Percentiles rank a stretch among this genome's conserved stretches.
Evolutionary conservation across 2,113 vertebrate species (phyloP).

Genomic region (Probosciger aterrimus): DNA sequence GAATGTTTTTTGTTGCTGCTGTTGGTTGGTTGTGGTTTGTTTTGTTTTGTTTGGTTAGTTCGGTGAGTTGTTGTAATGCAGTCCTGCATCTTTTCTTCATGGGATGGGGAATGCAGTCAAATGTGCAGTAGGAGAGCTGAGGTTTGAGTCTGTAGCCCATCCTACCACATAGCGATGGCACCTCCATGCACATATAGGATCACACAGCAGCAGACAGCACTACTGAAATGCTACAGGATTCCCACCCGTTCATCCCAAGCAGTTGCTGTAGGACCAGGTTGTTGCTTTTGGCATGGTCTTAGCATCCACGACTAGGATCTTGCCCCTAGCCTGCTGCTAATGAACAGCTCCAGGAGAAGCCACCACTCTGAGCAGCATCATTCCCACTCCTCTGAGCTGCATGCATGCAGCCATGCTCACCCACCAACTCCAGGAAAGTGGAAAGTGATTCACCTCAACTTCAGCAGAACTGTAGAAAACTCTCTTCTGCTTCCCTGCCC

Average conservation of each 20-base stretch:
- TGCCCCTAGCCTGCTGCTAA: neutral
- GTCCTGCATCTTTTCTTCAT: neutral
- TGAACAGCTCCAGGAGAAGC: neutral
- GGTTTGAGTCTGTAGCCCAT: neutral
- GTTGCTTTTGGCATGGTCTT: fast-evolving
- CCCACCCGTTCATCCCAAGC: neutral
- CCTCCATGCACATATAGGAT: neutral
- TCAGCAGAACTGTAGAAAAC: neutral
- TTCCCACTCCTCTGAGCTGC: neutral
- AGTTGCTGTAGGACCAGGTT: neutral
- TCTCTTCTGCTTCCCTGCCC: neutral
- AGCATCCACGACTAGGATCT: neutral
- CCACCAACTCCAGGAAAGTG: neutral
- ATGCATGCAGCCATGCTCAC: neutral
- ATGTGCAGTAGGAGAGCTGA: neutral
- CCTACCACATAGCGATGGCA: no score
- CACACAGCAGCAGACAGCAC: neutral
- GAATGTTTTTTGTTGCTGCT: neutral
- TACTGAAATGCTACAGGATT: neutral
- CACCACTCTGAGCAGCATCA: neutral
- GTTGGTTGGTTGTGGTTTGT: neutral
- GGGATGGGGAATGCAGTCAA: neutral
- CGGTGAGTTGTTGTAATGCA: neutral
- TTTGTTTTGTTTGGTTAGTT: neutral
- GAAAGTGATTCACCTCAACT: neutral